Evolutionary conservation across 2,888 invertebrate genomes (phyloP).

Genomic region (Cantharis flavilabris): DNA sequence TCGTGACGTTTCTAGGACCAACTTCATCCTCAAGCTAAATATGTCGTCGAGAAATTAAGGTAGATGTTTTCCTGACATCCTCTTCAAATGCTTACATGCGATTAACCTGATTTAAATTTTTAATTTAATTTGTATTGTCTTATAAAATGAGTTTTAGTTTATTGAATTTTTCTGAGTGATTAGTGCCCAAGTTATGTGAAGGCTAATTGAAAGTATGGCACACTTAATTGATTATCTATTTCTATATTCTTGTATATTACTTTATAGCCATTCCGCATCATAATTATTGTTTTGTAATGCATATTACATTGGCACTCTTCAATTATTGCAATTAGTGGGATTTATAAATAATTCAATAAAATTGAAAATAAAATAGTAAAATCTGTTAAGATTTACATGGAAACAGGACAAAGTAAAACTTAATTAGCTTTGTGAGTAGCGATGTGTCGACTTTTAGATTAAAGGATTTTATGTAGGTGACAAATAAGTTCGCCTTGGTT

Average conservation of each 20-base stretch:
- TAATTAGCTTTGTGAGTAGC: neutral
- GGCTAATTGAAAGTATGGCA: slow-evolving; percentile 3
- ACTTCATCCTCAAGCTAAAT: neutral
- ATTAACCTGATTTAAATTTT: neutral
- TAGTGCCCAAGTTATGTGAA: neutral
- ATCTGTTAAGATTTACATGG: neutral
- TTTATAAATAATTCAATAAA: neutral
- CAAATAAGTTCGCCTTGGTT: neutral
- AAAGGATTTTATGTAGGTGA: neutral
- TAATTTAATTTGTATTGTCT: neutral
- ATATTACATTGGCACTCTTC: neutral
- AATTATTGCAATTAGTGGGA: neutral
- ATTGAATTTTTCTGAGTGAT: neutral
- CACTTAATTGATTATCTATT: neutral
- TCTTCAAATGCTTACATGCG: neutral
- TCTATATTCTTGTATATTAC: neutral
- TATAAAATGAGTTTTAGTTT: neutral
- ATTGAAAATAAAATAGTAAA: neutral
- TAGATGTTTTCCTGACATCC: neutral
- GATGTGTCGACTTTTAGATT: neutral
- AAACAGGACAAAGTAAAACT: neutral
- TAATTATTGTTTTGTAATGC: neutral
- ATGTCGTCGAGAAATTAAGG: neutral
- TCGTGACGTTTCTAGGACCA: neutral
- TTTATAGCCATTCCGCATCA: neutral